phyloP scores from a whole-genome alignment of 2,113 vertebrate species.

The Leucosticte australis region DNA sequence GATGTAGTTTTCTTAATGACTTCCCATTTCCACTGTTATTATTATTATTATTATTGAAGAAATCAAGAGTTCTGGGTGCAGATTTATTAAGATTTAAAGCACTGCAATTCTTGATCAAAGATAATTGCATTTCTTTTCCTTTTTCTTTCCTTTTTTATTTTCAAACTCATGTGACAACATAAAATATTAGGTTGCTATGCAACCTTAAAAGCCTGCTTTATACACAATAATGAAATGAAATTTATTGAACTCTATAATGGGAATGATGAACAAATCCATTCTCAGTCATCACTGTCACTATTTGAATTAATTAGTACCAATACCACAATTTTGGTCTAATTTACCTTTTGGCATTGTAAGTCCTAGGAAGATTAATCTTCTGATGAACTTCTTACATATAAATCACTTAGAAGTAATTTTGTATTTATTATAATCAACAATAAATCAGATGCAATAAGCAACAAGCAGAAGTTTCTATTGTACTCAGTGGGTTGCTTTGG shows the following conservation, averaged over 20 bases:
- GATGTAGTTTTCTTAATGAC: neutral
- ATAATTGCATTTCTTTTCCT: neutral
- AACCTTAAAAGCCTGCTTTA: neutral
- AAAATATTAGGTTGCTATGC: neutral
- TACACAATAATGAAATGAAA: neutral
- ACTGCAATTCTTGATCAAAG: neutral
- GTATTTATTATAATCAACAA: neutral
- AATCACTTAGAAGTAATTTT: neutral
- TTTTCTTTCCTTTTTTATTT: neutral
- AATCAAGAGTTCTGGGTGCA: neutral
- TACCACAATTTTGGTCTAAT: neutral
- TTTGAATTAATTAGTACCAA: neutral
- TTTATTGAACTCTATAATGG: neutral
- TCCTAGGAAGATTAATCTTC: neutral
- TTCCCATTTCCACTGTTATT: neutral
- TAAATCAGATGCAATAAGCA: neutral
- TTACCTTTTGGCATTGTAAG: neutral
- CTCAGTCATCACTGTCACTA: neutral
- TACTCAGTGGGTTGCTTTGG: neutral
- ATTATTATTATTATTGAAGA: neutral
- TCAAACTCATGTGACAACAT: neutral
- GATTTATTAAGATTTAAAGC: neutral
- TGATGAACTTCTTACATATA: neutral
- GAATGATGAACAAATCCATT: neutral
- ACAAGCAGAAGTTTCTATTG: neutral